phyloP scores from a whole-genome alignment of 2,888 invertebrate genomes.

The Polymixis flavicincta region DNA sequence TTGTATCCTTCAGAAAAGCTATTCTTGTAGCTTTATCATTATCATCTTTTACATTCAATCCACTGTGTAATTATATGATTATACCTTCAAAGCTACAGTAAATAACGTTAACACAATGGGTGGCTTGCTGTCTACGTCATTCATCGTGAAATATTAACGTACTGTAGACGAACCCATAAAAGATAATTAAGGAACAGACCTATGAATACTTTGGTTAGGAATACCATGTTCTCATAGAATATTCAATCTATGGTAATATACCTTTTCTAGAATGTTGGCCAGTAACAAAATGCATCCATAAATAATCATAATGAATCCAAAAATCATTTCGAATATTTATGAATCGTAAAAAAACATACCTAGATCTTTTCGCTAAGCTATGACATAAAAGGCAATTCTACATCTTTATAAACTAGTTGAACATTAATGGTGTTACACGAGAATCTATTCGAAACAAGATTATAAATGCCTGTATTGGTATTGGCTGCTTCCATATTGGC shows the following conservation, averaged over 20 bases:
- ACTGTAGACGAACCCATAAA: constrained; percentile 12
- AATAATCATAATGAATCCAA: neutral
- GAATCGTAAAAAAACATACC: neutral
- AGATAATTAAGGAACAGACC: constrained; percentile 1
- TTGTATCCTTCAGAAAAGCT: constrained; percentile 57
- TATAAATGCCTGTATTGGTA: constrained; percentile 64
- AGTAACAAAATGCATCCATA: neutral
- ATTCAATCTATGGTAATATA: too few relatives aligned
- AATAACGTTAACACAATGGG: constrained; percentile 31
- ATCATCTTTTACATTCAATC: constrained; percentile 50
- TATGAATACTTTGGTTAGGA: neutral
- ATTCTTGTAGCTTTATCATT: constrained; percentile 55
- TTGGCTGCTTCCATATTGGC: constrained; percentile 70
- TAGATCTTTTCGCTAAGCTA: neutral
- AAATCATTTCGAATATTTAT: neutral
- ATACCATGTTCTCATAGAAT: neutral
- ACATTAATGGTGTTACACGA: constrained; percentile 34
- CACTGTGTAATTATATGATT: constrained; percentile 48
- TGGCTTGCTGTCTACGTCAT: constrained; percentile 31
- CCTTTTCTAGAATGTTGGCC: neutral
- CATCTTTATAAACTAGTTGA: constrained; percentile 16
- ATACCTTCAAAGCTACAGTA: constrained; percentile 27
- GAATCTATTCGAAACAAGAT: constrained; percentile 47
- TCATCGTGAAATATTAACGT: constrained; percentile 20
- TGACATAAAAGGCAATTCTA: constrained; percentile 25